These are phyloP conservation scores for Mionectes macconnelli DNA, from an alignment of 2,113 vertebrate species.

Conservation along the genomic window DNA sequence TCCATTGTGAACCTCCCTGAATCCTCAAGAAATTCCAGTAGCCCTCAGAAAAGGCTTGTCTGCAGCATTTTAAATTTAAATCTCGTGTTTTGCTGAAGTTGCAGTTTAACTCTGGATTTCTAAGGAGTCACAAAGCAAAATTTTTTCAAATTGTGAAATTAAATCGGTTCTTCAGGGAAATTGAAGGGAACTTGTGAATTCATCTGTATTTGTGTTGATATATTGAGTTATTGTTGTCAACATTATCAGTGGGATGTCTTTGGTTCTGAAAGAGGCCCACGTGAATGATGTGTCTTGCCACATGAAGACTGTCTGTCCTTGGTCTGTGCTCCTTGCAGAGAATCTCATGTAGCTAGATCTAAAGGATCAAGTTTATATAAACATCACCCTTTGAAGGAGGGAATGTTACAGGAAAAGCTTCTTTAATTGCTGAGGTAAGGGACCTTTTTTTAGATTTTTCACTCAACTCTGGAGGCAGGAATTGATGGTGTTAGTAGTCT, in stretches of 20 bases:
- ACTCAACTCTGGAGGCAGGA: not conserved
- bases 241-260: not conserved
- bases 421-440: not conserved
- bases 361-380: not conserved
- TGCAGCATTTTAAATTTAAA: not conserved
- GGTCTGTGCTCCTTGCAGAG: not conserved
- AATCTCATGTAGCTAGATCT: not conserved
- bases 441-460: not conserved
- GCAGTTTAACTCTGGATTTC: not conserved
- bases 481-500: not conserved
- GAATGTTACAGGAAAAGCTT: not conserved
- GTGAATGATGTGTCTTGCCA: not conserved
- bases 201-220: not conserved
- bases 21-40: not conserved
- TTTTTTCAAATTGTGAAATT: not conserved
- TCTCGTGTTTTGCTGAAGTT: not conserved
- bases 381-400: not conserved
- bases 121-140: not conserved
- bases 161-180: not conserved
- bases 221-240: not conserved
- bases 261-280: not conserved
- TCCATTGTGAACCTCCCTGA: not conserved
- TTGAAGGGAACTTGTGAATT: not conserved
- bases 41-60: not conserved
- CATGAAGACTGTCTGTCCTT: not conserved